Percentiles rank a stretch among this genome's conserved stretches.
These are phyloP conservation scores for Apostichopus leukothele DNA, from an alignment of 53 echinoderm and acorn worm genomes.

Conservation along the genomic window DNA sequence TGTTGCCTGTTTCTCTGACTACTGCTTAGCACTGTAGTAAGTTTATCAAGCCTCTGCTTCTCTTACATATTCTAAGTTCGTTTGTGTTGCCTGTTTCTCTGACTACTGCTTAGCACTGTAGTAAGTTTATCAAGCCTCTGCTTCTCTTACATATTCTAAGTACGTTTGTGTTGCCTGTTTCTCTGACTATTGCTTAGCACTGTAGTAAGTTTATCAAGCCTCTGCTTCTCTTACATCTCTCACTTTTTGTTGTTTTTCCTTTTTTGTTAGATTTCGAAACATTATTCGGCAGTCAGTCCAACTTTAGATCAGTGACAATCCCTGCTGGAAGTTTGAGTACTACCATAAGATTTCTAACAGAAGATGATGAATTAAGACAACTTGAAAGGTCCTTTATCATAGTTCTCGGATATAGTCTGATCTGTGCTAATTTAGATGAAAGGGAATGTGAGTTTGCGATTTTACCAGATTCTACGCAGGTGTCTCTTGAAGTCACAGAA, in stretches of 20 bases:
- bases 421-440: not conserved
- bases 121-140: not conserved
- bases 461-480: not conserved
- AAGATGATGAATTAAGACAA: not conserved
- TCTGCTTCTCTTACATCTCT: not conserved
- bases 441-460: not conserved
- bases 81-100: not conserved
- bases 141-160: not conserved
- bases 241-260: not conserved
- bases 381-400: not conserved
- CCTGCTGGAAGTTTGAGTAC: not conserved
- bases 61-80: not conserved
- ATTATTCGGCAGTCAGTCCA: not conserved
- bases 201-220: not conserved
- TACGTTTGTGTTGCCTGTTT: not conserved
- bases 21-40: too few relatives aligned
- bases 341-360: not conserved
- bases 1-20: too few relatives aligned
- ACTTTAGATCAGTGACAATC: not conserved
- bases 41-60: too few relatives aligned
- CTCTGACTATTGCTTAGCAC: too few relatives aligned
- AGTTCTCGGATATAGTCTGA: not conserved
- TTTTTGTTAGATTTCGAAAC: not conserved
- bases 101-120: not conserved
- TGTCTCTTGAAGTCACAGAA: not conserved